A percentile compares a stretch with the other conserved stretches of the same genome.
These are phyloP conservation scores for Lucinisca nassula DNA, from an alignment of 2,888 invertebrate species.

Conservation along the genomic window DNA sequence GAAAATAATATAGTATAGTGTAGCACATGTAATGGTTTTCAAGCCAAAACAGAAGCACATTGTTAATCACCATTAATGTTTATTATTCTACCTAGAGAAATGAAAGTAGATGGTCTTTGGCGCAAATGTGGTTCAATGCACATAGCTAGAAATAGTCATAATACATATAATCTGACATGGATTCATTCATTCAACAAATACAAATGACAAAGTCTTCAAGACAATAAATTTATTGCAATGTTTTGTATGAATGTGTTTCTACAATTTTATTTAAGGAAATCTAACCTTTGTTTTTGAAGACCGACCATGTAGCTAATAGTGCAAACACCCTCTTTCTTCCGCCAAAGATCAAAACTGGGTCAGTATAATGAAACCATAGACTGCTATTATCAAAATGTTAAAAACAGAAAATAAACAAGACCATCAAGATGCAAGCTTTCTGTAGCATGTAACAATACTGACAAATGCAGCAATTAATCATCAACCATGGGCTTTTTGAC, in stretches of 20 bases:
- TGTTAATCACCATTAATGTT: background rate
- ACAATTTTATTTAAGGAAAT: background rate
- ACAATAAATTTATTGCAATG: background rate
- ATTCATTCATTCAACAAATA: background rate
- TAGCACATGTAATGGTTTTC: too few relatives aligned
- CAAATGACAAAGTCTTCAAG: slow-evolving; percentile 1
- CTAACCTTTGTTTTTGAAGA: background rate
- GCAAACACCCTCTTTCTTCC: background rate
- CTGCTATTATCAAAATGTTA: slow-evolving; percentile 7
- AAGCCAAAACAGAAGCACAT: background rate
- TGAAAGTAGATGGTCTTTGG: slow-evolving; percentile 15
- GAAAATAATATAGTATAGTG: too few relatives aligned
- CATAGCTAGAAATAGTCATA: background rate
- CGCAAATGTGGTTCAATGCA: slow-evolving; percentile 8
- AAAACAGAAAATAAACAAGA: background rate
- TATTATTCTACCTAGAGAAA: background rate
- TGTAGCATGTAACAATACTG: background rate
- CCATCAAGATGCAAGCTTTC: background rate
- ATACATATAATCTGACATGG: background rate
- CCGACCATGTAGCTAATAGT: background rate
- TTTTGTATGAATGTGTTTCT: too few relatives aligned
- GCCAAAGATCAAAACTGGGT: slow-evolving; percentile 17
- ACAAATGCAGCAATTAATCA: background rate
- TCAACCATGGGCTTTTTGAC: background rate
- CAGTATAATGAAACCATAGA: slow-evolving; percentile 12